Conservation (phyloP, 2,797 vertebrate genomes). For the Platalea minor region DNA sequence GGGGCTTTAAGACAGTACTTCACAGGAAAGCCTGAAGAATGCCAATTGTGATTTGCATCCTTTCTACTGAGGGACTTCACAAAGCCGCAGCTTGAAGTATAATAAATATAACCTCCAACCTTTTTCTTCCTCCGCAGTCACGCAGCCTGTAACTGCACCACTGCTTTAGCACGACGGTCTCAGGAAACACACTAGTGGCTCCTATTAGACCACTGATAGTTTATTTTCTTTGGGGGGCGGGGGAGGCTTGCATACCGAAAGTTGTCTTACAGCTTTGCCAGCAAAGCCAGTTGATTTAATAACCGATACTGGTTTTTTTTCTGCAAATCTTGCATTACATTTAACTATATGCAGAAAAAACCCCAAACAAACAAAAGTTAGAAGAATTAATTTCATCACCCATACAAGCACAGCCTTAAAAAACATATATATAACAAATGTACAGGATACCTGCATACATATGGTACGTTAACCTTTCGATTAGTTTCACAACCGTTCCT, state of each 20-base stretch:
- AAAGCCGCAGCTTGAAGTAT: rapidly evolving
- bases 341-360: neutral
- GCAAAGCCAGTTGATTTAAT: neutral
- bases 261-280: neutral
- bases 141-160: neutral
- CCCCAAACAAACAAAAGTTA: neutral
- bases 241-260: rapidly evolving
- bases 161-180: rapidly evolving
- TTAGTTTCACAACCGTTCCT: constrained; percentile 94
- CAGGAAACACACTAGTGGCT: neutral
- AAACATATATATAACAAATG: rapidly evolving
- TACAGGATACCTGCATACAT: constrained; percentile 92
- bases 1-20: neutral
- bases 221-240: no score
- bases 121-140: neutral
- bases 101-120: neutral
- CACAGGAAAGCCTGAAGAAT: neutral
- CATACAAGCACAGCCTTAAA: neutral
- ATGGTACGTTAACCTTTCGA: constrained; percentile 96
- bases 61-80: neutral
- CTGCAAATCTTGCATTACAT: neutral
- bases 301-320: neutral
- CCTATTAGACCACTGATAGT: neutral
- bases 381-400: neutral
- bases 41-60: neutral